Percentiles rank a stretch among this genome's conserved stretches.
These are phyloP conservation scores for Hucho hucho DNA, from an alignment of 2,113 vertebrate species.

Conservation along the genomic window DNA sequence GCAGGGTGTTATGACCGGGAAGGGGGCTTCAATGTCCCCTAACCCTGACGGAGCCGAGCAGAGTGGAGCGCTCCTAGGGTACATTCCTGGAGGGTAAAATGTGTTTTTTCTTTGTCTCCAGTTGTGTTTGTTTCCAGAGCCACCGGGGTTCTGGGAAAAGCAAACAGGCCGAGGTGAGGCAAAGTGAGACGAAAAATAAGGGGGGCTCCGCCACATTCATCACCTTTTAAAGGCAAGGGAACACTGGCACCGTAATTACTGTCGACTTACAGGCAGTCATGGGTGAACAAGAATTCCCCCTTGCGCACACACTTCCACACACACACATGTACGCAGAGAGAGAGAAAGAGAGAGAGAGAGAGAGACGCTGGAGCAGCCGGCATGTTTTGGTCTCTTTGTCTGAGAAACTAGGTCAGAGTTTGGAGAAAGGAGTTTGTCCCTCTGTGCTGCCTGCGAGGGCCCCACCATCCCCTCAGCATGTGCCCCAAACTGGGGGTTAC, in stretches of 20 bases:
- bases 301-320: slow-evolving; percentile 23
- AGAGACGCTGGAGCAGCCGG: neutral
- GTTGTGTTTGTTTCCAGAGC: slow-evolving; percentile 40
- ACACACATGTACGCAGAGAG: slow-evolving; percentile 39
- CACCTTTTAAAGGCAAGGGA: slow-evolving; percentile 58
- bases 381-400: slow-evolving; percentile 5
- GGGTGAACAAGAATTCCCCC: slow-evolving; percentile 22
- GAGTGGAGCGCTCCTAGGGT: neutral
- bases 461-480: neutral
- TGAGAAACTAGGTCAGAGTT: neutral
- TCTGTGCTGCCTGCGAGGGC: neutral
- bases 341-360: neutral
- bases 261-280: slow-evolving; percentile 34
- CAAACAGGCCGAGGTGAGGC: slow-evolving; percentile 40
- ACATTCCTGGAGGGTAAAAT: slow-evolving; percentile 36
- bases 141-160: slow-evolving; percentile 22
- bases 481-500: slow-evolving; percentile 5
- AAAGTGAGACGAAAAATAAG: slow-evolving; percentile 29
- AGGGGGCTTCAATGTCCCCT: too few species aligned
- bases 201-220: slow-evolving; percentile 47
- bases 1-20: neutral
- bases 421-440: slow-evolving; percentile 14
- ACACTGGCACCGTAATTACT: slow-evolving; percentile 31
- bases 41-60: neutral
- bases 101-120: neutral